Base-by-base conservation (phyloP, 2,888 invertebrate species). In the Drepanosiphum platanoidis region DNA sequence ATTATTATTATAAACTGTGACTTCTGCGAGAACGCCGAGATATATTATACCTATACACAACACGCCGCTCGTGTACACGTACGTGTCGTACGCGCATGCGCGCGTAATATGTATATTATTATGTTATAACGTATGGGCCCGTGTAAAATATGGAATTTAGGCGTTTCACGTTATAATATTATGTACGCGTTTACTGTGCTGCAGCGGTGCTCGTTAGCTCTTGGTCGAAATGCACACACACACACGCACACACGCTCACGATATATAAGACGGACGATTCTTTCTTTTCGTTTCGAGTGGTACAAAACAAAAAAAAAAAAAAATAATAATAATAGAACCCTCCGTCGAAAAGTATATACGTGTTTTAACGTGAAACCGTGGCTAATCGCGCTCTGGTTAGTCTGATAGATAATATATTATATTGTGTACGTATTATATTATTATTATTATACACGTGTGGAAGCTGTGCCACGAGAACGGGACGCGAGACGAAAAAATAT, bases 321-420 rank as follows among this genome's bases (percentile, higher is more conserved):
- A 36, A 36, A 39, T n/a, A n/a, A 3, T 15, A 66, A 66, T 32
- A 22, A 68, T 52, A 58, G 58, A 58, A 36, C n/a, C 32, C 22
- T 52, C 52, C 52, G 58, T 81, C n/a, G n/a, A 61, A 61, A 81
- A 58, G 30, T 46, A 30, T 30, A 39, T 39, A 9, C n/a, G 30
- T 46, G 22, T 68, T 42, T 32, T 13, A 81, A 71, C 39, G 64
- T 75, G 74, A 68, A 84, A 84, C 84, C 84, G 66, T 84, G 30
- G 52, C 68, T 77, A 84, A 84, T 84, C 46, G 52, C 36, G 75
- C 68, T 83, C 82, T 64, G 72, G 82, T 83, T 83, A 81, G 22
- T 39, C 39, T 46, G 22, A 58, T 34, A 52, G 52, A 52, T 46
- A n/a, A 34, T 34, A 66, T 27, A n/a, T 61, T 32, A 66, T 32